Base-by-base conservation (phyloP, 2,797 vertebrate species). In the Gorsachius magnificus region DNA sequence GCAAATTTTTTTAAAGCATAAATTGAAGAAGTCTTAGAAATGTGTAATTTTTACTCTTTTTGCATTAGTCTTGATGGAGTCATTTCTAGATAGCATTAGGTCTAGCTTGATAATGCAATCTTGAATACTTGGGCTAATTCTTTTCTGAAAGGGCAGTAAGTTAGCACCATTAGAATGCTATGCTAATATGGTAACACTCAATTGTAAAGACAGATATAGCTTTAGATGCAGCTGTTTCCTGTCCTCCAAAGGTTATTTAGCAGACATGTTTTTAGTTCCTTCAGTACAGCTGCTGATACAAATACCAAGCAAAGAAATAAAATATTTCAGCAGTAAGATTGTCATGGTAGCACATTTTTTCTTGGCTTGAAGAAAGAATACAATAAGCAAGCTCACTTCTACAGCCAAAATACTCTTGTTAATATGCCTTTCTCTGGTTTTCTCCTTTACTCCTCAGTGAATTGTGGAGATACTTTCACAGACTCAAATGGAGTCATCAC, bases 381-480 rank as follows among this genome's bases (percentile, higher is more conserved):
- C 16, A 72, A 28, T 60, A 86, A 78, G 35, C 35, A 89, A 83
- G 26, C 26, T 78, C 36, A 16, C 57, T 74, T 70, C 31, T 93
- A 21, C 65, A 78, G 57, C 61, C 60, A 87, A 86, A 79, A 85
- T 1, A 2, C 17, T 84, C 36, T 48, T 35, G 6, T 68, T 68
- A 94, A 92, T 43, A 51, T 51, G 41, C 79, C 41, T 69, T 53
- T 76, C 22, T 80, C 45, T 85, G 25, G 1, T 74, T 83, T 90
- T 45, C 45, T 83, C 71, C 71, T 88, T 86, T 81, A 65, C 35
- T 77, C 48, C 41, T 51, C 57, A 98, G 97, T 98, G 78, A 96
- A 95, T 90, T 98, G 97, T 95, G 98, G 98, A 71, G 93, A 78
- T 45, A 96, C 96, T 66, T 97, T 97, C 60, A 97, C 51, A 58